A percentile compares a stretch with the other conserved stretches of the same genome.
Evolutionary conservation across 2,113 vertebrate genomes (phyloP).

Genomic region (Albula goreensis): DNA sequence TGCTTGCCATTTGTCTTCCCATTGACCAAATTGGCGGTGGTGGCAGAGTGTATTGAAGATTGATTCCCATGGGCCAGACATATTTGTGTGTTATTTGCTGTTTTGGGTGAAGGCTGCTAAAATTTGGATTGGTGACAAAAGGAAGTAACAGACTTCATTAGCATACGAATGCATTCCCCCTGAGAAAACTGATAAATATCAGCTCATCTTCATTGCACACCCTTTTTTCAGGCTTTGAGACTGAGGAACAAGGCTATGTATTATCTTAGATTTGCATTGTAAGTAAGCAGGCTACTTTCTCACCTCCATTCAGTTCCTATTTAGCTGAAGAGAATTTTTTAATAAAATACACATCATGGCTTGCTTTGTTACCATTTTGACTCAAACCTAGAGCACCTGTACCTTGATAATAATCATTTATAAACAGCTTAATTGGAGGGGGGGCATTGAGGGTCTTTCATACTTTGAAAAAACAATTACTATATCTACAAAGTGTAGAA

Average conservation of each 20-base stretch:
- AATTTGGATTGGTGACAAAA: conserved; percentile 11
- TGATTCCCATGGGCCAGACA: background rate
- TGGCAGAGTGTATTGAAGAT: background rate
- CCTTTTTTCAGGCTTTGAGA: background rate
- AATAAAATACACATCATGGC: background rate
- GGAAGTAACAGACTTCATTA: conserved; percentile 11
- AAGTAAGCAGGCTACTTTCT: conserved; percentile 3
- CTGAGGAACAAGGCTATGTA: background rate
- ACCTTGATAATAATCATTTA: too few species aligned
- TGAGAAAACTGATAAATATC: background rate
- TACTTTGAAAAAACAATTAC: too few species aligned
- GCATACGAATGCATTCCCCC: conserved; percentile 21
- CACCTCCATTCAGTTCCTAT: background rate
- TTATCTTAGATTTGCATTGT: background rate
- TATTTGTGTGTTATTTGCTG: conserved; percentile 5
- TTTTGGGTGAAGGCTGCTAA: background rate
- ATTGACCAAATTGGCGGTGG: background rate
- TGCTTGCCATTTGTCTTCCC: background rate
- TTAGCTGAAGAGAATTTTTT: background rate
- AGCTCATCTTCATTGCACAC: conserved; percentile 3
- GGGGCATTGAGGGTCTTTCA: too few species aligned
- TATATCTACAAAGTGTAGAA: too few species aligned
- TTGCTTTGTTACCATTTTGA: background rate
- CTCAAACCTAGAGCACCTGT: background rate
- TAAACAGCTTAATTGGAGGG: too few species aligned